Evolutionary conservation across 2,113 vertebrate species (phyloP).

Genomic region (Asarcornis scutulata): DNA sequence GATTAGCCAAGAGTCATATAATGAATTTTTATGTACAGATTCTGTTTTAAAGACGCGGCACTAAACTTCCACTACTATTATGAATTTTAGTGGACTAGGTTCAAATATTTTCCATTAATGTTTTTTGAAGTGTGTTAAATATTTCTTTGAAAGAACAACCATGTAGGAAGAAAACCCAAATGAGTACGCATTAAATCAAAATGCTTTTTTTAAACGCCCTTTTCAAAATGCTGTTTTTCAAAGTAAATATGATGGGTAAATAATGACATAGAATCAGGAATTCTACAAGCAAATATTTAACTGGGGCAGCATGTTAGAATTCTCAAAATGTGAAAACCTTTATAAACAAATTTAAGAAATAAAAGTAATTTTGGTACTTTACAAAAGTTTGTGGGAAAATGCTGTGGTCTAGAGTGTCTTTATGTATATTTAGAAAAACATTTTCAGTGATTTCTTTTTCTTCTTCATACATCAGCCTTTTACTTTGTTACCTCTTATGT

Average conservation of each 20-base stretch:
- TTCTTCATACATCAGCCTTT: neutral
- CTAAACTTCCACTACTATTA: neutral
- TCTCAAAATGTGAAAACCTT: neutral
- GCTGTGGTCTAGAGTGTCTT: neutral
- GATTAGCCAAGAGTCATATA: neutral
- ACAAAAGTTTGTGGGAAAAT: neutral
- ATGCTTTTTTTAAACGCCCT: no score
- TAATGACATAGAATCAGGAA: neutral
- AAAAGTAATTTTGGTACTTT: fast-evolving
- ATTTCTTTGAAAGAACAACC: neutral
- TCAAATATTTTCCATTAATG: neutral
- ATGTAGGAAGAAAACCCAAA: neutral
- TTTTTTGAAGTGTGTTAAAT: neutral
- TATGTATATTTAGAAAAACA: neutral
- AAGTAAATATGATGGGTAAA: neutral
- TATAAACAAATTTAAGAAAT: neutral
- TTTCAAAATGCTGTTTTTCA: neutral
- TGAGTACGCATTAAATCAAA: neutral
- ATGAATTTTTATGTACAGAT: neutral
- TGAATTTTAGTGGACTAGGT: neutral
- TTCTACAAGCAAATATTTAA: neutral
- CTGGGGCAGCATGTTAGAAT: neutral
- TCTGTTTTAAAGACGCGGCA: neutral
- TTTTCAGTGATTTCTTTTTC: neutral
- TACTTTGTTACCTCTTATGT: neutral